Base-by-base conservation (phyloP, 1,140 invertebrate genomes). In the Potamilus streckersoni region DNA sequence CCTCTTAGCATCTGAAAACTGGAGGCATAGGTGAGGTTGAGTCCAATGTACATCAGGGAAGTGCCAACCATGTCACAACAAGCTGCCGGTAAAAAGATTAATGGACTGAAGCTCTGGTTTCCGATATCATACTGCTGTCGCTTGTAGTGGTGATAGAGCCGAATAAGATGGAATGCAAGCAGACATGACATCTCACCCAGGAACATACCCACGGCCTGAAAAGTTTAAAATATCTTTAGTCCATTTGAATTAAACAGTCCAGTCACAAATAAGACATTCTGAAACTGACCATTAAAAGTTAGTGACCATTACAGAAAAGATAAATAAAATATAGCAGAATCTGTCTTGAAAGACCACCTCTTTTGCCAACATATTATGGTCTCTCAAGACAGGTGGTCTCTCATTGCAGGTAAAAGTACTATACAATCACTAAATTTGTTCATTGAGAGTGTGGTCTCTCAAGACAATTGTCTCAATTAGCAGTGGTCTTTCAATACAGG, bases 1-100 rank as follows among this genome's bases (percentile, higher is more conserved):
- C 96, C 96, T 92, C 97, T 91, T 80, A 99, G 93, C 97, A 99
- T 99, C 91, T 98, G 97, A 88, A 98, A 98, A 85, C 96, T 97
- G 72, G 96, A 97, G 1, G 95, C 95, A 88, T 95, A 97, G 1
- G 97, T 99, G 81, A 99, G 89, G 83, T 93, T 97, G 20, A 99
- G 91, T 14, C 96, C 97, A 67, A 98, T 92, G 79, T 98, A 97
- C 94, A 97, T 96, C 16, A 95, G 92, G 1, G 95, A 95, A 16
- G 96, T 96, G 15, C 92, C 95, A 73, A 72, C 79, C 92, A 95
- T 94, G 89, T 98, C 96, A 88, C 95, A 95, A 79, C 96, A 89
- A 8, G 96, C 95, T 3, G 96, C 95, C 60, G 96, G 92, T 49
- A 96, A 89, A 82, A 99, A 93, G 67, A 97, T 93, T 11, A 96